These are phyloP conservation scores for Megalopta genalis DNA, from an alignment of 1,140 invertebrate genomes.

Conservation along the genomic window DNA sequence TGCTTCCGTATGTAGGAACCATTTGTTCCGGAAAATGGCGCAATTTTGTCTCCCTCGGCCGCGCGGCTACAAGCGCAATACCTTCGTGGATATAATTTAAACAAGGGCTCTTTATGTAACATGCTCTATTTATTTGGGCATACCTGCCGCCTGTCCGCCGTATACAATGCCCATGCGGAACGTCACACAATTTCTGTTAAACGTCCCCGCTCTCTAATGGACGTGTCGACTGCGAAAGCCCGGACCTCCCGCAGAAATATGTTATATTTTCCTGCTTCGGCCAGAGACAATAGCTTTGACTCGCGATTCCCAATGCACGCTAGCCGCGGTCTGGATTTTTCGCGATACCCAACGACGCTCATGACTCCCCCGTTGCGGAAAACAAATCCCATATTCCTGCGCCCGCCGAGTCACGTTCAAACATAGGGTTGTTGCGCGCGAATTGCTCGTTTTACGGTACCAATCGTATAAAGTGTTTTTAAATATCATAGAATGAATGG, in stretches of 20 bases:
- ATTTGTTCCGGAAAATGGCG: conserved; percentile 67
- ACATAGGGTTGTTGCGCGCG: too few relatives aligned
- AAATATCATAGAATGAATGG: too few relatives aligned
- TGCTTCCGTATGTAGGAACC: conserved; percentile 60
- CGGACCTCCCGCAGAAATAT: conserved; percentile 3
- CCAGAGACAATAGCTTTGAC: conserved; percentile 38
- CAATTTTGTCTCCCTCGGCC: conserved; percentile 62
- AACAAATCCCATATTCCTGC: background rate
- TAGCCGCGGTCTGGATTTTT: background rate
- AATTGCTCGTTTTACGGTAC: too few relatives aligned
- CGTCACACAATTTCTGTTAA: conserved; percentile 52
- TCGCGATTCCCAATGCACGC: background rate
- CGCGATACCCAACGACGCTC: background rate
- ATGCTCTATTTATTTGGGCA: conserved; percentile 57
- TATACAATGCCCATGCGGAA: conserved; percentile 40
- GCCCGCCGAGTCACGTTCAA: background rate
- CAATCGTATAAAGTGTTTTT: too few relatives aligned
- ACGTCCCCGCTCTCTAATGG: conserved; percentile 43
- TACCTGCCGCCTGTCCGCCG: conserved; percentile 39
- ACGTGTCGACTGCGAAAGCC: conserved; percentile 29
- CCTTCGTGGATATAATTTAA: conserved; percentile 58
- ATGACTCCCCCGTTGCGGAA: background rate
- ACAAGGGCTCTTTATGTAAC: conserved; percentile 53
- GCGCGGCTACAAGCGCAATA: conserved; percentile 56
- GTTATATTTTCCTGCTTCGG: conserved; percentile 40